Evolutionary conservation across 2,113 vertebrate genomes (phyloP).

Genomic region (Otocyon megalotis): DNA sequence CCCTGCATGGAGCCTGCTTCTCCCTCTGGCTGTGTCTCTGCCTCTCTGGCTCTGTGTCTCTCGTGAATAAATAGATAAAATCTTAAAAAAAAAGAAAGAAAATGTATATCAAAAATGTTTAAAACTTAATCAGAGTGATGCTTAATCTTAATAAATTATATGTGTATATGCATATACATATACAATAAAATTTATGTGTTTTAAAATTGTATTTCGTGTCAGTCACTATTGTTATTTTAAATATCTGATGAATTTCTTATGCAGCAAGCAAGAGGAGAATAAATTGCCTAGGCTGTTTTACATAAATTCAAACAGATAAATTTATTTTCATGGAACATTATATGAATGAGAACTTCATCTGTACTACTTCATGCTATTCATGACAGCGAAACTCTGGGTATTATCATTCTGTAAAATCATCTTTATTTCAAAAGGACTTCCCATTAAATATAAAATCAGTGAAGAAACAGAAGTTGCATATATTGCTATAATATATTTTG

Average conservation of each 20-base stretch:
- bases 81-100: background rate
- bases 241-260: background rate
- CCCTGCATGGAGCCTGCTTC: too few species aligned
- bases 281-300: background rate
- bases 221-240: slow-evolving; percentile 8
- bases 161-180: background rate
- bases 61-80: too few species aligned
- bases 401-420: background rate
- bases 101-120: background rate
- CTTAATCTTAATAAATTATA: background rate
- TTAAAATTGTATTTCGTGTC: background rate
- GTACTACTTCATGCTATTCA: background rate
- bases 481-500: background rate
- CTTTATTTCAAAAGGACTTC: background rate
- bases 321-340: background rate
- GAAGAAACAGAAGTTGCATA: background rate
- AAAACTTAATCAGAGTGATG: background rate
- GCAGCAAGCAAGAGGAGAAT: background rate
- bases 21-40: too few species aligned
- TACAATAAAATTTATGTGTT: background rate
- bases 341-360: background rate
- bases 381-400: fast-evolving
- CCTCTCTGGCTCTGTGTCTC: too few species aligned
- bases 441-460: background rate
- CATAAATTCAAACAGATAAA: background rate